Percentiles rank a stretch among this genome's conserved stretches.
Evolutionary conservation across 2,888 invertebrate genomes (phyloP).

Genomic region (Tipula helvola): DNA sequence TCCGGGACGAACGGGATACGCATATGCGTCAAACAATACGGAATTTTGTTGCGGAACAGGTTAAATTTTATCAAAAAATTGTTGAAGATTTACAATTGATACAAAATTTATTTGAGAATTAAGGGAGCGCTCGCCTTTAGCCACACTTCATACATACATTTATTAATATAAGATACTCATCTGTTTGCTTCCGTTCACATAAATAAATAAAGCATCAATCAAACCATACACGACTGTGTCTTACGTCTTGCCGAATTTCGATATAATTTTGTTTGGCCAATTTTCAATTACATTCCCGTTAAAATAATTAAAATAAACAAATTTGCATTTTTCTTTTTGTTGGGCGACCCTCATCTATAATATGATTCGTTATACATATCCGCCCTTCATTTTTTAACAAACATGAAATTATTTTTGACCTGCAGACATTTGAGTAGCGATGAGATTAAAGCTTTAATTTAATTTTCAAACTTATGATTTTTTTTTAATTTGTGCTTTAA

Average conservation of each 20-base stretch:
- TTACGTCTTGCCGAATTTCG: neutral
- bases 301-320: too few relatives aligned
- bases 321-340: too few relatives aligned
- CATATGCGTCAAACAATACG: slow-evolving; percentile 82
- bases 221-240: neutral
- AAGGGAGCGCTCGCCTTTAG: neutral
- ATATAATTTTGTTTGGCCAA: neutral
- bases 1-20: slow-evolving; percentile 71
- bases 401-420: neutral
- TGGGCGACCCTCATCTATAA: too few relatives aligned
- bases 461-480: neutral
- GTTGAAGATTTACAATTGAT: slow-evolving; percentile 58
- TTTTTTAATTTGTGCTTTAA: neutral
- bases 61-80: slow-evolving; percentile 79
- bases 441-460: slow-evolving; percentile 4
- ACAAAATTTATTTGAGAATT: slow-evolving; percentile 34
- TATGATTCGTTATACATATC: too few relatives aligned
- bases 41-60: slow-evolving; percentile 75
- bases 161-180: neutral
- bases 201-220: neutral
- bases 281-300: neutral
- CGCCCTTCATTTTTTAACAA: neutral
- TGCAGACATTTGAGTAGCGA: neutral
- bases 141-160: neutral
- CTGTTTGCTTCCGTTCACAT: neutral